Evolutionary conservation across 2,888 invertebrate genomes (phyloP), one percentile per base, ranked within the genome.

Genomic region (Pollenia amentaria): DNA sequence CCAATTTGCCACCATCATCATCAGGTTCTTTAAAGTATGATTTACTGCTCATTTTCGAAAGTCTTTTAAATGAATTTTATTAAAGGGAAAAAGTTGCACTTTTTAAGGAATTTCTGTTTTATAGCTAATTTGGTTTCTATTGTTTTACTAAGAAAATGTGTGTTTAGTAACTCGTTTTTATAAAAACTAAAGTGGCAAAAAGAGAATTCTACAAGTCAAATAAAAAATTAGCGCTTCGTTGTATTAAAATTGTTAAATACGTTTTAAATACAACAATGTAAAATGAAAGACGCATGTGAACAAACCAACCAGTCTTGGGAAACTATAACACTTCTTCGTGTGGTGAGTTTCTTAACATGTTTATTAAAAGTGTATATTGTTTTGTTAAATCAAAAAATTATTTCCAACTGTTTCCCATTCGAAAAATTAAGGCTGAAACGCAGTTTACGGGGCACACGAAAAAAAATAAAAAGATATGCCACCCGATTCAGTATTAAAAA

Each of bases 1-100:
- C 93, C 57, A 96, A 92, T 90, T 94, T 95, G n/a, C 91, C 90
- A 46, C 88, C 83, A 64, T 90, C 91, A 83, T 93, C 92, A 2
- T 84, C 89, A 10, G 90, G 89, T 57, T 89, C 89, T 76, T 91
- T 91, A 85, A 93, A 93, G 64, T 90, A 89, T 12, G 93, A 93
- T 89, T 93, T 93, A 40, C 90, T 89, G 53, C 90, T 91, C 92
- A 92, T 92, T 75, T 88, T 88, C 10, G 10, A 44, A 51, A n/a
- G 3, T 29, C 11, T 69, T 62, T 11, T 40, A 18, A 60, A 29
- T 44, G 9, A 14, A 8, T 46, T 12, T 67, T 1, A n/a, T 10
- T 40, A 62, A 62, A 29, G 29, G 29, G n/a, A 51, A 40, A 38
- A n/a, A 42, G 29, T 18, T 48, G 6, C 42, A 42, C 10, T 53